Base-by-base conservation (phyloP, 2,797 vertebrate species). In the Anableps anableps region DNA sequence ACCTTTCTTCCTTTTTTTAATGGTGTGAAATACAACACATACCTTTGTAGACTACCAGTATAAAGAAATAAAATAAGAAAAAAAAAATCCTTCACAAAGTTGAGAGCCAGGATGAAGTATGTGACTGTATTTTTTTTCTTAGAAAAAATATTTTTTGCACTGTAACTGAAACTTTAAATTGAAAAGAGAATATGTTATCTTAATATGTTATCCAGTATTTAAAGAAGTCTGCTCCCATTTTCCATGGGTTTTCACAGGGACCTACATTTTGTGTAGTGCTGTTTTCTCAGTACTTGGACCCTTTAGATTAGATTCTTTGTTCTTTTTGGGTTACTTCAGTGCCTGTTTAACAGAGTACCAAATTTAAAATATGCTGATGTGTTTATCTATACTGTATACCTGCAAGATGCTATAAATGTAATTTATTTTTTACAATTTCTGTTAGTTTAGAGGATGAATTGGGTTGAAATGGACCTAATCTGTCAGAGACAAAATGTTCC, bases 1-100 rank as follows among this genome's bases (percentile, higher is more conserved):
- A 38, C 34, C 62, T 53, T 47, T 47, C n/a, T 19, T 58, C 13
- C 48, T 79, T 75, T 81, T 68, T 13, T 41, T 50, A 78, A 6
- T 55, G n/a, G n/a, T 34, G 29, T 21, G 5, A 47, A 29, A 34
- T 34, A 31, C 26, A 47, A 10, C 41, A 47, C 50, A 58, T 1
- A n/a, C 21, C 36, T 43, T 58, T 53, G 36, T 36, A 47, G 2
- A 36, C 34, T 64, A 36, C n/a, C n/a, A 43, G 10, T 43, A 43
- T 53, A 6, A 4, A 53, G 51, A 5, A 26, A 53, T 23, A 66
- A 66, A 38, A 31, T 66, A 64, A 47, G 2, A 47, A 38, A 53
- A 74, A 1, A 17, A 31, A 47, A 73, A 23, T 36, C 10, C 48
- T 74, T 50, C 9, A 34, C n/a, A n/a, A 58, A 75, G 16, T 9